A percentile compares a stretch with the other conserved stretches of the same genome.
Evolutionary conservation across 1,140 invertebrate genomes (phyloP).

Genomic region (Heliconius hermathena): DNA sequence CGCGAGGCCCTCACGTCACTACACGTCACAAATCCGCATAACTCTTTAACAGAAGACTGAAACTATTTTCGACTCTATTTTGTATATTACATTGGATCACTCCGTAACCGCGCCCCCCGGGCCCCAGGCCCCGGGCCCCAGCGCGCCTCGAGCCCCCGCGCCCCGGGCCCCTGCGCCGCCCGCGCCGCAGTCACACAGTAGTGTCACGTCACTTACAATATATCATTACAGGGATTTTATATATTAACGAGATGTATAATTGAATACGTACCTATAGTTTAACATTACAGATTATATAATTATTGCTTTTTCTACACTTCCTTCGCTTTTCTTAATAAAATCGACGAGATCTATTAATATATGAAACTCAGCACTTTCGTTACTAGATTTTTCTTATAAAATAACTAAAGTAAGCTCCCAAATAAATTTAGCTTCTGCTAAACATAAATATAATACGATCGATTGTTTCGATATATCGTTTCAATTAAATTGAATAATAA

Average conservation of each 20-base stretch:
- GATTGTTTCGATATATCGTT: slow-evolving; percentile 25
- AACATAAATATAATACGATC: slow-evolving; percentile 33
- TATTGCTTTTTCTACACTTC: slow-evolving; percentile 64
- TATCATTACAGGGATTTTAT: slow-evolving; percentile 82
- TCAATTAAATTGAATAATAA: slow-evolving; percentile 47
- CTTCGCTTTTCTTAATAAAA: slow-evolving; percentile 45
- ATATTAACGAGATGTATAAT: slow-evolving; percentile 76
- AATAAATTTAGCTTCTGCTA: not conserved
- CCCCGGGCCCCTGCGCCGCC: slow-evolving; percentile 34
- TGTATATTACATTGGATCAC: slow-evolving; percentile 73
- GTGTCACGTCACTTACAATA: slow-evolving; percentile 79
- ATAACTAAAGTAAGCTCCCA: slow-evolving; percentile 44
- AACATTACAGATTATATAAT: slow-evolving; percentile 56
- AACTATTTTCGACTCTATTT: slow-evolving; percentile 81
- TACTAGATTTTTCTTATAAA: slow-evolving; percentile 34
- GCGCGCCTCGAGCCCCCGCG: slow-evolving; percentile 24
- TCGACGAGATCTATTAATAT: slow-evolving; percentile 35
- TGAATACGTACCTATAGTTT: slow-evolving; percentile 78
- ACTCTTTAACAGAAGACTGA: slow-evolving; percentile 79
- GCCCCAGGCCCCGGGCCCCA: not conserved
- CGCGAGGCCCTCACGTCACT: slow-evolving; percentile 41
- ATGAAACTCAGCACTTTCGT: slow-evolving; percentile 46
- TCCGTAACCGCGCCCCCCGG: slow-evolving; percentile 48
- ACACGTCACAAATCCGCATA: slow-evolving; percentile 62
- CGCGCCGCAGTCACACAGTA: slow-evolving; percentile 61